Evolutionary conservation across 2,888 invertebrate genomes (phyloP), one percentile per base, ranked within the genome.

Genomic region (Smittia aterrima): DNA sequence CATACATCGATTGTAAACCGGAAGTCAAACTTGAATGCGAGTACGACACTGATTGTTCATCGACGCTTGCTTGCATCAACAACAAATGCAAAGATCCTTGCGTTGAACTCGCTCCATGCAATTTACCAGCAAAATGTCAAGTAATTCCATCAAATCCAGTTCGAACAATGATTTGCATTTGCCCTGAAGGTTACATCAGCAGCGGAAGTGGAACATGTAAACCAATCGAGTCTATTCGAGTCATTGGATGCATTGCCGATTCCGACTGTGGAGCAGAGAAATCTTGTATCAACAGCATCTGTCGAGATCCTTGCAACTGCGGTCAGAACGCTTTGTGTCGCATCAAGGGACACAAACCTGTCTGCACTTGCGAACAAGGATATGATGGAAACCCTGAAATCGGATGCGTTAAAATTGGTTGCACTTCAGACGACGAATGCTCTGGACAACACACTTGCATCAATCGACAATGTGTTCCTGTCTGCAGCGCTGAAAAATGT

Each of bases 101-200:
- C 79, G 81, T 86, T 1, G 86, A 87, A 7, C 84, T 94, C 68
- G 88, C 89, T 77, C 95, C 95, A 1, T 96, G 96, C 80, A 87
- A 88, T 62, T 85, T 87, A 72, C 93, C 94, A 40, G 90, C 95
- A 0, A 87, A 87, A 76, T 95, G 95, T 79, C 88, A 90, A 82
- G 93, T 94, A 0, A 87, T 92, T 24, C 88, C 91, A 0, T 92
- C 94, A 2, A 82, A 90, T 25, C 94, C 95, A 0, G 91, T 95
- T 4, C 87, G 95, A 76, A 94, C 95, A 0, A 93, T 95, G 92
- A 87, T 93, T 41, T 96, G 95, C 80, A 88, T 93, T 1, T 96
- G 96, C 79, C 93, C 95, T 25, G 91, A 92, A 70, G 95, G 95
- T 18, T 95, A 93, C 78, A 88, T 93, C 1, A 93, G 92, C 82